Base-by-base conservation (phyloP, 2,113 vertebrate genomes). In the Herpailurus yagouaroundi region DNA sequence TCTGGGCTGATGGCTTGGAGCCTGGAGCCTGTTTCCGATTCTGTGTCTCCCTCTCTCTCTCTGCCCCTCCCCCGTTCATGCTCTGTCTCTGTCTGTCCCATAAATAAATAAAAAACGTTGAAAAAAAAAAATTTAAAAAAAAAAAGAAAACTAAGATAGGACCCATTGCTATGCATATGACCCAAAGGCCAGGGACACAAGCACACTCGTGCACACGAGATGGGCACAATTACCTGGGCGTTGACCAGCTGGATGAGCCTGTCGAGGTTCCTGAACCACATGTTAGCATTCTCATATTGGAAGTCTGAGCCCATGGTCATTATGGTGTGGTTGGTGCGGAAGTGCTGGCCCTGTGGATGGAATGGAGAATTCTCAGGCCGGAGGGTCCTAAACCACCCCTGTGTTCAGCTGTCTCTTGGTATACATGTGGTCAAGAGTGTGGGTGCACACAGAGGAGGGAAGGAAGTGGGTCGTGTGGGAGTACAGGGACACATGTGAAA, bases 251-350 rank as follows among this genome's bases (percentile, higher is more conserved):
- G 84, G 95, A 99, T 99, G 52, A 99, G 99, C 74, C 99, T 99
- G 98, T 99, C 99, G 97, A 99, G 97, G 98, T 99, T 99, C 98
- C 99, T 99, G 98, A 99, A 99, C 99, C 99, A 99, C 79, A 99
- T 98, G 97, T 99, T 98, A 77, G 99, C 99, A 0, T 99, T 99
- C 96, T 99, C 99, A 1, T 99, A 99, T 36, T 99, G 99, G 98
- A 99, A 99, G 97, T 99, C 99, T 0, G 99, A 99, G 50, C 99
- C 99, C 99, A 99, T 99, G 29, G 99, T 99, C 99, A 99, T 99
- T 92, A 99, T 97, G 10, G 99, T 99, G 98, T 99, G 99, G 82
- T 99, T 99, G 96, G 99, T 99, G 85, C 99, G 99, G 97, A 99
- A 99, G 29, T 71, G 66, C 4, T 0, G 0, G 1, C 99, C 96